These are phyloP conservation scores for Conger conger DNA, from an alignment of 2,113 vertebrate genomes.

Conservation along the genomic window DNA sequence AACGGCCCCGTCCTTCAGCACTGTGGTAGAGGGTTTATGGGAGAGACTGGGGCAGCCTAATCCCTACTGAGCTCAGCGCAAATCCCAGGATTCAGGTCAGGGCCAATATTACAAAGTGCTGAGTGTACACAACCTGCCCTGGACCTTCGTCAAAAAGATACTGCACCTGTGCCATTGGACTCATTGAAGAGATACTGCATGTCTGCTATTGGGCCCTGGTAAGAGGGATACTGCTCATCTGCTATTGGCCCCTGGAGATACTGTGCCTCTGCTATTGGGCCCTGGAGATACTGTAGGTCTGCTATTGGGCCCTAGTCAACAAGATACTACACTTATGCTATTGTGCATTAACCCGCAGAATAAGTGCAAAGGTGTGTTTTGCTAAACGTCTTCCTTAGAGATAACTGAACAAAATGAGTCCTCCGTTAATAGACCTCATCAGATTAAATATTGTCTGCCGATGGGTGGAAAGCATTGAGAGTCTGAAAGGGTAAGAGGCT, in stretches of 20 bases:
- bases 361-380: background rate
- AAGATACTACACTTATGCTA: too few relatives aligned
- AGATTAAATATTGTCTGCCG: conserved; percentile 26
- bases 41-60: conserved; percentile 55
- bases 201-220: background rate
- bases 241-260: background rate
- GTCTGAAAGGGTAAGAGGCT: conserved; percentile 49
- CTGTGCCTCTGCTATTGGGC: background rate
- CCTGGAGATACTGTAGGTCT: too few relatives aligned
- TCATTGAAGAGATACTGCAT: background rate
- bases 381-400: background rate
- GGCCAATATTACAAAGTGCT: conserved; percentile 67
- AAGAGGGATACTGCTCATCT: background rate
- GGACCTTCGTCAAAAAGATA: background rate
- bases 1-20: conserved; percentile 51
- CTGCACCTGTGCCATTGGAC: background rate
- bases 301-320: too few relatives aligned
- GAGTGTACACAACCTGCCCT: conserved; percentile 53
- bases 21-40: conserved; percentile 44
- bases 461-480: conserved; percentile 48
- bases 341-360: background rate
- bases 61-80: conserved; percentile 60
- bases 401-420: background rate
- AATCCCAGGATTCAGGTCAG: conserved; percentile 78
- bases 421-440: conserved; percentile 32